Conservation (phyloP, 2,797 vertebrate species). For the Enteromius fasciolatus region DNA sequence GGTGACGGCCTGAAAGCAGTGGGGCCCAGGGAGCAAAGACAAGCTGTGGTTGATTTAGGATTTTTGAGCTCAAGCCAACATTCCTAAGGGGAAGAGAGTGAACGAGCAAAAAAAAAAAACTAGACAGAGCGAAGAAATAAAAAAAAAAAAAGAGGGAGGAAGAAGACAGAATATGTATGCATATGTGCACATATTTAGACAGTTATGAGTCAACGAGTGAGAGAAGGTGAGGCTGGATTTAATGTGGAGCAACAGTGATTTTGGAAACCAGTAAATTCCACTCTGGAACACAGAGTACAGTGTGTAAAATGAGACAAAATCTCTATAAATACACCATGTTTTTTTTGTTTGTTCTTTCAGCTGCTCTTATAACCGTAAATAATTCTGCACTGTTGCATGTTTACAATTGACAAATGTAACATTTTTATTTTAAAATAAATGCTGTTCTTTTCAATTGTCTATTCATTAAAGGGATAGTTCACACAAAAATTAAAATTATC, state of each 20-base stretch:
- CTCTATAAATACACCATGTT: not conserved
- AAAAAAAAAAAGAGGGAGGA: conserved; percentile 32
- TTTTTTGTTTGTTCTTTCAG: no score
- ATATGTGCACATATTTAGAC: conserved; percentile 32
- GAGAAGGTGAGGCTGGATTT: not conserved
- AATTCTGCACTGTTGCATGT: no score
- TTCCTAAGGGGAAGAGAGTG: conserved; percentile 75
- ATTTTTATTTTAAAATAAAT: no score
- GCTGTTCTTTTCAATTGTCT: no score
- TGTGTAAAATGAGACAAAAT: conserved; percentile 49
- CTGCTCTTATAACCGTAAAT: no score
- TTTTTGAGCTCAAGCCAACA: conserved; percentile 79
- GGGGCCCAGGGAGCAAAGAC: conserved; percentile 67
- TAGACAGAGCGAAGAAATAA: conserved; percentile 48
- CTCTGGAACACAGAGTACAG: conserved; percentile 48
- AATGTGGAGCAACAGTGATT: not conserved
- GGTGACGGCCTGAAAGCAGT: conserved; percentile 65
- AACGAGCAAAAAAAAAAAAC: conserved; percentile 66
- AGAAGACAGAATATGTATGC: conserved; percentile 45
- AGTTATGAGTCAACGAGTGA: conserved; percentile 10
- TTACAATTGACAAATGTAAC: no score
- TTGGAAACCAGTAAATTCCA: conserved; percentile 12
- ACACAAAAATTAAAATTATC: no score
- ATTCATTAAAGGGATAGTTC: no score
- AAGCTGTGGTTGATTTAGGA: conserved; percentile 78